A percentile compares a stretch with the other conserved stretches of the same genome.
These are phyloP conservation scores for Xylocampa areola DNA, from an alignment of 2,888 invertebrate species.

Conservation along the genomic window DNA sequence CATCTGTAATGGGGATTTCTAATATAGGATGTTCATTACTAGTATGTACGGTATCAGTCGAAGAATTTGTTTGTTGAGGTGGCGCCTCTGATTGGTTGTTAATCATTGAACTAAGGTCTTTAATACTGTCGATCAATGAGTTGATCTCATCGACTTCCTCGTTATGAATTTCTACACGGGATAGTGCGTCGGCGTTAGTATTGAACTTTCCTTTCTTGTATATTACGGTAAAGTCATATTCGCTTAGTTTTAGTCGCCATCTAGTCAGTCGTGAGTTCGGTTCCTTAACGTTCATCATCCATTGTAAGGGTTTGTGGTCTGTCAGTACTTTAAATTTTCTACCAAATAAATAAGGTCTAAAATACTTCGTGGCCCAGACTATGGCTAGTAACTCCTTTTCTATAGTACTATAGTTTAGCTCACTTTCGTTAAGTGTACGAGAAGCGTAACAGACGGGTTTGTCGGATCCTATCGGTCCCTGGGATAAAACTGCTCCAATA, in stretches of 20 bases:
- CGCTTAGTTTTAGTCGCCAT: neutral
- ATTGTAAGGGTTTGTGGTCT: neutral
- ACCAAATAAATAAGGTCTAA: slow-evolving; percentile 7
- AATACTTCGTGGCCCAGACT: slow-evolving; percentile 1
- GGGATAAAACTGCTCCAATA: neutral
- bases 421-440: neutral
- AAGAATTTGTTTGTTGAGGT: no score
- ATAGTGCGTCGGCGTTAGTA: slow-evolving; percentile 2
- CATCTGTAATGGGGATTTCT: neutral
- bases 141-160: no score
- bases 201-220: neutral
- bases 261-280: neutral
- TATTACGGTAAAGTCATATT: neutral
- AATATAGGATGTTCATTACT: no score
- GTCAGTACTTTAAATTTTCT: slow-evolving; percentile 1
- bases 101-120: neutral
- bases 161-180: slow-evolving; percentile 18
- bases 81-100: neutral
- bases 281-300: neutral
- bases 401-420: neutral
- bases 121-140: no score
- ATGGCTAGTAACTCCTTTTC: neutral
- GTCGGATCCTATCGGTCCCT: neutral
- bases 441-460: neutral
- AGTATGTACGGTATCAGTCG: neutral